phyloP scores from a whole-genome alignment of 2,888 invertebrate species.

The Subacronicta megacephala region DNA sequence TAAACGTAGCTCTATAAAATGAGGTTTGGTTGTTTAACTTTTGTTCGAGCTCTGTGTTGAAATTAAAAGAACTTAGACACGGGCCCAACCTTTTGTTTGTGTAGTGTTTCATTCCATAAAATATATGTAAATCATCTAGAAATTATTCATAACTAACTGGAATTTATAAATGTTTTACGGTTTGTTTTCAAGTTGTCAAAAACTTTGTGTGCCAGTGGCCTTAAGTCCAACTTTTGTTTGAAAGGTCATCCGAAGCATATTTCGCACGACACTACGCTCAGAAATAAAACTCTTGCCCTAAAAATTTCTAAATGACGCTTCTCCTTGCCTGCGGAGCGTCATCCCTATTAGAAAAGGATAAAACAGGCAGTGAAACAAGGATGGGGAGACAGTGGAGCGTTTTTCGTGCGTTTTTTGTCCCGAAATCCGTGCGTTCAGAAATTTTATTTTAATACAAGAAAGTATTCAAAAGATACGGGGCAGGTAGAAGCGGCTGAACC shows the following conservation, averaged over 20 bases:
- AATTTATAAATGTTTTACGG: conserved; percentile 80
- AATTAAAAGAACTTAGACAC: conserved; percentile 82
- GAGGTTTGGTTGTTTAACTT: conserved; percentile 85
- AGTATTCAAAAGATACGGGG: conserved; percentile 87
- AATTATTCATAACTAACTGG: conserved; percentile 85
- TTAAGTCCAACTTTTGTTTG: conserved; percentile 32
- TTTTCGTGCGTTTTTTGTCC: conserved; percentile 87
- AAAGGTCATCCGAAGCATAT: conserved; percentile 55
- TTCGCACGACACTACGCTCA: conserved; percentile 55
- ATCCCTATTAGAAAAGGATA: conserved; percentile 75
- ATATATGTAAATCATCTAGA: conserved; percentile 82
- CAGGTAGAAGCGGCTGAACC: conserved; percentile 82
- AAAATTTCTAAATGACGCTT: conserved; percentile 76
- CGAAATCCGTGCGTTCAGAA: conserved; percentile 85
- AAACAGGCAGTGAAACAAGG: conserved; percentile 61
- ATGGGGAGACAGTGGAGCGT: conserved; percentile 75
- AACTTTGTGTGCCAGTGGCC: conserved; percentile 56
- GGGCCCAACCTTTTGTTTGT: conserved; percentile 79
- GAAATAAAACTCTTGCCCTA: conserved; percentile 66
- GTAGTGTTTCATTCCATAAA: conserved; percentile 75
- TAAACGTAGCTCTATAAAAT: conserved; percentile 85
- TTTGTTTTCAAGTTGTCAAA: conserved; percentile 67
- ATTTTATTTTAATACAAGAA: conserved; percentile 89
- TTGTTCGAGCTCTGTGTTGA: conserved; percentile 79
- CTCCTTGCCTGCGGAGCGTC: conserved; percentile 68